Base-by-base conservation (phyloP, 2,888 invertebrate genomes). In the Sialis fuliginosa region DNA sequence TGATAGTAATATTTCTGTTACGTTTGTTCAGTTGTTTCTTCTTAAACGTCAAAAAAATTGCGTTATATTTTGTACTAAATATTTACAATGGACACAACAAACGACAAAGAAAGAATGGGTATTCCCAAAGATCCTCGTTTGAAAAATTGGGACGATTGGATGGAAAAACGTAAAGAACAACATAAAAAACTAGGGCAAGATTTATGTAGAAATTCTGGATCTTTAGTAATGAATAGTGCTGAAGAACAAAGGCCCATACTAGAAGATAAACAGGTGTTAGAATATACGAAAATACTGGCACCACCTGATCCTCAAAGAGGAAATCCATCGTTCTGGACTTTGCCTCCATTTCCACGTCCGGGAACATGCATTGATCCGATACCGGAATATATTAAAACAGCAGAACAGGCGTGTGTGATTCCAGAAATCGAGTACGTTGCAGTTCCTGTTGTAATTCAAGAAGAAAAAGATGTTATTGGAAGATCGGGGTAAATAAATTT, bases 271-370 rank as follows among this genome's bases (percentile, higher is more conserved):
- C 22, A 22, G 10, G n/a, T 42, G 8, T 30, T 42, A 2, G 42
- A 42, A 22, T 42, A 42, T n/a, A 42, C 42, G 31, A 22, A 31
- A 30, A 42, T 42, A 30, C 6, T 42, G n/a, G 32, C 33, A 39
- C 49, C 44, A 47, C 47, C 43, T 12, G 49, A 53, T 54, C 56
- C 55, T 51, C 52, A 52, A 55, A 55, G 64, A 46, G 64, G 64
- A 41, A 60, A 61, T 50, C 64, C 64, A 12, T 54, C 52, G 3
- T 64, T 61, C 51, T 65, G 59, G 59, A 54, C 53, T 44, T 42
- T 59, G 33, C 62, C 64, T 2, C 37, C 48, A 2, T 49, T 54
- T n/a, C 52, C 43, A 6, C 40, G 9, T 9, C 42, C 32, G 48
- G 47, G 51, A 3, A 37, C n/a, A 10, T 10, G 12, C n/a, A 10